Evolutionary conservation across 2,113 vertebrate genomes (phyloP).

Genomic region (Microtus montanus): DNA sequence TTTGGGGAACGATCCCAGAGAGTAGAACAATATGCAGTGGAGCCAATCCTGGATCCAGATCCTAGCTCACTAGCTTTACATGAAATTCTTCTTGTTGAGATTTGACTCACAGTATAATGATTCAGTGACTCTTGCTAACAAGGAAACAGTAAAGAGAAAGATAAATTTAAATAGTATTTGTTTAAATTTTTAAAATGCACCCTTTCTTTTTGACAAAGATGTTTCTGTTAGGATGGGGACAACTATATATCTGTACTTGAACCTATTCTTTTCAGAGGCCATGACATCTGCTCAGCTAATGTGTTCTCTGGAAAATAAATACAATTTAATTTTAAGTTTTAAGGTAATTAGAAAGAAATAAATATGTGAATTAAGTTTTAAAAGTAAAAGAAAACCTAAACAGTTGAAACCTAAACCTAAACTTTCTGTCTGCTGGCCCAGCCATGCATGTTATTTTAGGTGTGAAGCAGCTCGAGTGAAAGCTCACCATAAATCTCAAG

Average conservation of each 20-base stretch:
- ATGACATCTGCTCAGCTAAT: slow-evolving; percentile 73
- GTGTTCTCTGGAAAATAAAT: slow-evolving; percentile 69
- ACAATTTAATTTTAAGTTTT: slow-evolving; percentile 76
- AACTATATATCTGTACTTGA: slow-evolving; percentile 32
- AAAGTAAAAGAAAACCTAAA: slow-evolving; percentile 85
- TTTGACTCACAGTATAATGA: slow-evolving; percentile 28
- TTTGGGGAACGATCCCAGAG: neutral
- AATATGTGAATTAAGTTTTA: slow-evolving; percentile 82
- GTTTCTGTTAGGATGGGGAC: slow-evolving; percentile 65
- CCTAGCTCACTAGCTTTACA: slow-evolving; percentile 15
- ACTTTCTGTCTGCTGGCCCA: slow-evolving; percentile 82
- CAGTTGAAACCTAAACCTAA: slow-evolving; percentile 76
- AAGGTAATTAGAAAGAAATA: slow-evolving; percentile 71
- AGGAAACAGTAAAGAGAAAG: neutral
- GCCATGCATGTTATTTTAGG: slow-evolving; percentile 86
- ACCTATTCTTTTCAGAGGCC: slow-evolving; percentile 66
- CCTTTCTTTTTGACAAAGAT: slow-evolving; percentile 70
- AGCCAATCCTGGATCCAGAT: neutral
- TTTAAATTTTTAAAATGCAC: slow-evolving; percentile 55
- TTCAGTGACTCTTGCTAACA: slow-evolving; percentile 23
- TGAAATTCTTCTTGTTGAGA: slow-evolving; percentile 32
- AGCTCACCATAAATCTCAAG: slow-evolving; percentile 85
- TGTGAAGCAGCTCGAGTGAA: slow-evolving; percentile 85
- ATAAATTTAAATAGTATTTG: slow-evolving; percentile 67
- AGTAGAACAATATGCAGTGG: neutral